A percentile compares a stretch with the other conserved stretches of the same genome.
Conservation (phyloP, 1,140 invertebrate genomes). For the Parasteatoda tepidariorum region DNA sequence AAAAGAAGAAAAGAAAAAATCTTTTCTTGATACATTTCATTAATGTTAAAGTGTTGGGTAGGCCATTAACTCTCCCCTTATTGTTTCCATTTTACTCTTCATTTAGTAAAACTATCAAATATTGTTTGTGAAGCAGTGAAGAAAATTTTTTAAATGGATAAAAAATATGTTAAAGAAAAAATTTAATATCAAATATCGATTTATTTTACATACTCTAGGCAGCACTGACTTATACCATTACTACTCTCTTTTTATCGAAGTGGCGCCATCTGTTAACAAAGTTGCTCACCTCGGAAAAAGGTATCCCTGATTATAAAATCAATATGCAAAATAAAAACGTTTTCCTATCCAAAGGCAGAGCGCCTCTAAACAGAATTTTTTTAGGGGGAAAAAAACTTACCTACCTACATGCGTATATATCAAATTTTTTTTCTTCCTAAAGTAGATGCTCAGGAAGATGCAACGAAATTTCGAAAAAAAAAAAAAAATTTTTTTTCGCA, state of each 20-base stretch:
- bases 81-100: background rate
- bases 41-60: no score
- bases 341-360: slow-evolving; percentile 28
- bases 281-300: background rate
- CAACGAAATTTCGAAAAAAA: background rate
- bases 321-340: slow-evolving; percentile 54
- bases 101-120: background rate
- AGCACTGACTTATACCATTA: no score
- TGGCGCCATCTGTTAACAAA: slow-evolving; percentile 22
- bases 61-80: background rate
- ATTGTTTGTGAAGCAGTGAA: slow-evolving; percentile 13
- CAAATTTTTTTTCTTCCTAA: background rate
- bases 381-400: background rate
- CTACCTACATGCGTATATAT: background rate
- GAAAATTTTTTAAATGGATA: background rate
- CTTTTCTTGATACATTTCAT: no score
- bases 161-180: background rate
- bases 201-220: no score
- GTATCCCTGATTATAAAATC: slow-evolving; percentile 53
- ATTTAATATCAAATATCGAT: slow-evolving; percentile 27
- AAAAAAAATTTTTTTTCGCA: background rate
- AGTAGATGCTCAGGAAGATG: no score
- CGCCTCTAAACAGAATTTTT: background rate
- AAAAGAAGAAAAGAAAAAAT: no score
- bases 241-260: no score